Conservation (phyloP, 92 coral and sea anemone species). For the Desmophyllum pertusum region DNA sequence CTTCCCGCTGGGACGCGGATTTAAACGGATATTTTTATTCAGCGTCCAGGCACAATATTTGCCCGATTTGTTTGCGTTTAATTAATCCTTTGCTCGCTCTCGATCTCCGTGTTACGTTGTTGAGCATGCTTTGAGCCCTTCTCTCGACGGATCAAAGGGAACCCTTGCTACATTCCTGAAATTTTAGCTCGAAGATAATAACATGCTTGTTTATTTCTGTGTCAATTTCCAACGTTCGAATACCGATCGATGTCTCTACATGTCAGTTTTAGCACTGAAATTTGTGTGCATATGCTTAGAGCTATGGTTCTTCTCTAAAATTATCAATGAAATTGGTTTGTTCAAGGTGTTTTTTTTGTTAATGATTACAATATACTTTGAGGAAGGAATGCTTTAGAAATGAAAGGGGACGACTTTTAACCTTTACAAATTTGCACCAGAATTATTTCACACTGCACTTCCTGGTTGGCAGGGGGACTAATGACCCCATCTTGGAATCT, state of each 20-base stretch:
- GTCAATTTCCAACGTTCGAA: neutral
- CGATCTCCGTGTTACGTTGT: neutral
- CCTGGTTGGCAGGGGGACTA: slow-evolving; percentile 1
- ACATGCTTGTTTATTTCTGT: slow-evolving; percentile 11
- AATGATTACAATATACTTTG: neutral
- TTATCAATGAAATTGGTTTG: neutral
- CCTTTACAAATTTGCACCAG: neutral
- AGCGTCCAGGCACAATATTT: slow-evolving; percentile 28
- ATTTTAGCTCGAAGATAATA: neutral
- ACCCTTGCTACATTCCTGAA: neutral
- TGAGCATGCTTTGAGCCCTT: neutral
- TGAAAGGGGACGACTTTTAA: neutral
- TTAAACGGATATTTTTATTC: slow-evolving; percentile 18
- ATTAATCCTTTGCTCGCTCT: neutral
- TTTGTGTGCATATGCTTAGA: neutral
- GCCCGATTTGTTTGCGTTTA: slow-evolving; percentile 27
- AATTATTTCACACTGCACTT: neutral
- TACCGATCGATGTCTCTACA: neutral
- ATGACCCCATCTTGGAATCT: neutral
- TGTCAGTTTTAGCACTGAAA: neutral
- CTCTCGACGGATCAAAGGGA: neutral
- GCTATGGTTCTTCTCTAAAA: neutral
- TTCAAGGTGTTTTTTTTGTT: neutral
- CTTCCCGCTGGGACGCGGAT: slow-evolving; percentile 20
- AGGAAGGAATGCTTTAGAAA: neutral